Evolutionary conservation across 2,797 vertebrate species (phyloP), one percentile per base, ranked within the genome.

Genomic region (Kryptopterus vitreolus): DNA sequence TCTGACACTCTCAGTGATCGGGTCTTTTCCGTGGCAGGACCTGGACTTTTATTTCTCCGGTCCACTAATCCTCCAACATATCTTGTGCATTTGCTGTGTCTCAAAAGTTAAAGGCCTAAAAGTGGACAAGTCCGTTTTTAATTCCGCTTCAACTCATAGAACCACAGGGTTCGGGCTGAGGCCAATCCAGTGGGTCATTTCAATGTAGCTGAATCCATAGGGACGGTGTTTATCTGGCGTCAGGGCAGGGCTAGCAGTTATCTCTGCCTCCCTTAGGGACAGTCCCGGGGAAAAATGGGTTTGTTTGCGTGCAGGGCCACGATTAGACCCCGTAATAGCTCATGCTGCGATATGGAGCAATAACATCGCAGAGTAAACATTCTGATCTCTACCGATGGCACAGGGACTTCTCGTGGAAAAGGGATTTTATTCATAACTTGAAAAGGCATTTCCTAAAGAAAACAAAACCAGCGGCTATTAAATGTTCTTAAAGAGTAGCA

Each of bases 291-390:
- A 59, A 83, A 80, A n/a, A 38, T 18, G 29, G 57, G 38, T 24
- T 71, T n/a, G 52, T 80, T 68, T 91, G 87, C 74, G 65, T 91
- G 90, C 86, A 26, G 74, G 70, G 46, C 71, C 22, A 20, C 84
- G 80, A 90, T 92, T 89, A 90, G 29, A 72, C 59, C 75, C 75
- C 57, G n/a, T 77, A 73, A 85, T 85, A 84, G 80, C 50, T 66
- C 63, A 22, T 69, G 71, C 68, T 71, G 75, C 43, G 84, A 89
- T 85, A 77, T 70, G 24, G 55, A 33, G 70, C 22, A 81, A 85
- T 82, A 87, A 66, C 59, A 72, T 24, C 66, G 59, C 50, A 16
- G 65, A 82, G 77, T 78, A 86, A 85, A 87, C 82, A 83, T 79
- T 79, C 78, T 57, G 46, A 82, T 57, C 81, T 76, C 59, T n/a